Base-by-base conservation (phyloP, 2,113 vertebrate species). In the Stomatorhinus ivindoensis region DNA sequence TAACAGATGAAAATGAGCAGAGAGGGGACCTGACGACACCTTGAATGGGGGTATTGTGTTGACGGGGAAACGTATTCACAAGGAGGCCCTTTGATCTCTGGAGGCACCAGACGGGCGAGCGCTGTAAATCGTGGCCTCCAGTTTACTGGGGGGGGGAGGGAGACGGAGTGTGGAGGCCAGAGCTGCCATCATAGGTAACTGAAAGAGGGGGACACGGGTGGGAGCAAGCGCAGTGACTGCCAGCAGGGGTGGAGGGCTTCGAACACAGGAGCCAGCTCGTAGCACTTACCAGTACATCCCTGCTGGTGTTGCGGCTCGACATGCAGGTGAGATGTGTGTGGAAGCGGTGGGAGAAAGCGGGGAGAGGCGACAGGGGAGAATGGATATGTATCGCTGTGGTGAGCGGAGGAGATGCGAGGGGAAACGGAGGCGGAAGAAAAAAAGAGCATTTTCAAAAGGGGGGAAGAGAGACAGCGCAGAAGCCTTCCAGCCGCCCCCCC, bases 21-120 rank as follows among this genome's bases (percentile, higher is more conserved):
- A 88, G 53, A 39, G 69, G 89, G 89, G 91, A 93, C 90, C 91
- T 91, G 91, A 90, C 91, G 90, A 90, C 89, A 91, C 91, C 91
- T 90, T 91, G 90, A 91, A 93, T 91, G 90, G 91, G 89, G 88
- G 58, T 89, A 93, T 93, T 93, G 92, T 93, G 91, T 46, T 69
- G 42, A 50, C 83, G 15, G 89, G 91, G 91, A 92, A 91, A 89
- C 89, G 90, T 87, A 90, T 88, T 87, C 83, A 87, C 85, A 86
- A 90, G 91, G 89, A 88, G 83, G 87, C 76, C 65, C 91, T 93
- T 93, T 93, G 92, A 93, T 90, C 91, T 91, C 85, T 85, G 69
- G 85, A 17, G 84, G 89, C 46, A 83, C 50, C 86, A 89, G 90
- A 87, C 82, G 58, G 86, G 65, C 82, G 90, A 87, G 87, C 21